Evolutionary conservation across 2,888 invertebrate genomes (phyloP).

Genomic region (Carterocephalus palaemon): DNA sequence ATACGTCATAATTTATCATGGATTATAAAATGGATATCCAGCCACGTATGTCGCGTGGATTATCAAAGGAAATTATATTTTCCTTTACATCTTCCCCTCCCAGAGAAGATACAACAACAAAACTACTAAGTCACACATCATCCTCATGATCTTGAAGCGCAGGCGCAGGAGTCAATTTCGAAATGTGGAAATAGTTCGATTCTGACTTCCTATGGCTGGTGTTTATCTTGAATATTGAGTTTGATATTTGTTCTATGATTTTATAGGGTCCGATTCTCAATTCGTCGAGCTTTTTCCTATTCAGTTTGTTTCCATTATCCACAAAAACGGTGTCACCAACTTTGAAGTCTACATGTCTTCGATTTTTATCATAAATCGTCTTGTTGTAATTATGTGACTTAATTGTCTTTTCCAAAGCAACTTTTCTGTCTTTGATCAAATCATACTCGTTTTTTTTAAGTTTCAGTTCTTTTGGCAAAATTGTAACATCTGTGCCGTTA

Average conservation of each 20-base stretch:
- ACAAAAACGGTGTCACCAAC: constrained; percentile 27
- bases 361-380: constrained; percentile 21
- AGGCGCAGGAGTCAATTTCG: too few relatives aligned
- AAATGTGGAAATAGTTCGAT: too few relatives aligned
- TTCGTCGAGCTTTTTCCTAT: constrained; percentile 37
- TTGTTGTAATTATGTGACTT: constrained; percentile 27
- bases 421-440: constrained; percentile 20
- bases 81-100: too few relatives aligned
- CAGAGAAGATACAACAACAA: too few relatives aligned
- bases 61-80: too few relatives aligned
- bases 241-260: constrained; percentile 34
- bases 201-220: constrained; percentile 34
- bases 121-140: too few relatives aligned
- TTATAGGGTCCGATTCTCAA: constrained; percentile 34
- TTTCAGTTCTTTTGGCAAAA: constrained; percentile 22
- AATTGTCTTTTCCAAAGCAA: constrained; percentile 23
- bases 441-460: constrained; percentile 2
- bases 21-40: too few relatives aligned
- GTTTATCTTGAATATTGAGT: constrained; percentile 35
- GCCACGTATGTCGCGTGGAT: too few relatives aligned
- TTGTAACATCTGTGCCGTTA: constrained; percentile 18
- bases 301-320: constrained; percentile 37
- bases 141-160: too few relatives aligned
- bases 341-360: constrained; percentile 20
- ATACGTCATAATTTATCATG: too few relatives aligned